Conservation (phyloP, 2,797 vertebrate species). For the Phataginus tricuspis region DNA sequence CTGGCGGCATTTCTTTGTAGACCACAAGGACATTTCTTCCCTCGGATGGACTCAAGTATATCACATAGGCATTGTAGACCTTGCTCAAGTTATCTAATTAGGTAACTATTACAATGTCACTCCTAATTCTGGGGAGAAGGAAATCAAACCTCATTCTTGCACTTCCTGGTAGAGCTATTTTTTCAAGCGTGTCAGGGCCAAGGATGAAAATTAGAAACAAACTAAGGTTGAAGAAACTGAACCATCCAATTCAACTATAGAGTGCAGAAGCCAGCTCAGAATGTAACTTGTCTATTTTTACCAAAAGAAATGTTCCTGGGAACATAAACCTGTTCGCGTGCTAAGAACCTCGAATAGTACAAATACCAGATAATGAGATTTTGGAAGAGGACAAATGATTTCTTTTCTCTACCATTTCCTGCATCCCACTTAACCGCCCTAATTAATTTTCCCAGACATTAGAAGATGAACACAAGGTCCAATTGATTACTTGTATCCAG, state of each 20-base stretch:
- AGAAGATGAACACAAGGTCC: not conserved
- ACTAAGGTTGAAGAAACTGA: not conserved
- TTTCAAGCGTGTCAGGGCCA: not conserved
- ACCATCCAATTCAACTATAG: not conserved
- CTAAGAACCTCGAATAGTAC: conserved; percentile 21
- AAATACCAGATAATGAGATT: not conserved
- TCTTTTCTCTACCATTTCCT: not conserved
- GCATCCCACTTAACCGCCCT: not conserved
- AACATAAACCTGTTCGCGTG: conserved; percentile 15
- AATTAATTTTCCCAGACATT: not conserved
- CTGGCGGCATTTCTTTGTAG: not conserved
- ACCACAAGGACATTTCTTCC: not conserved
- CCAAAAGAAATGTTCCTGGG: conserved; percentile 41
- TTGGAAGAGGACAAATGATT: not conserved
- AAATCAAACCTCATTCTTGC: not conserved
- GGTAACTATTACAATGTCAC: not conserved
- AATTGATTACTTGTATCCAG: not conserved
- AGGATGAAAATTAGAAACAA: not conserved
- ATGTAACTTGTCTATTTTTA: conserved; percentile 16
- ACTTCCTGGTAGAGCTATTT: not conserved
- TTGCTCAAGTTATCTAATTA: not conserved
- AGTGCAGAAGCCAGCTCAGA: not conserved
- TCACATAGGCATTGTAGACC: not conserved
- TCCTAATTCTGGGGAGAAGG: not conserved
- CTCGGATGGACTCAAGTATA: fast-evolving